phyloP scores from a whole-genome alignment of 1,140 invertebrate genomes.

The Manduca sexta region DNA sequence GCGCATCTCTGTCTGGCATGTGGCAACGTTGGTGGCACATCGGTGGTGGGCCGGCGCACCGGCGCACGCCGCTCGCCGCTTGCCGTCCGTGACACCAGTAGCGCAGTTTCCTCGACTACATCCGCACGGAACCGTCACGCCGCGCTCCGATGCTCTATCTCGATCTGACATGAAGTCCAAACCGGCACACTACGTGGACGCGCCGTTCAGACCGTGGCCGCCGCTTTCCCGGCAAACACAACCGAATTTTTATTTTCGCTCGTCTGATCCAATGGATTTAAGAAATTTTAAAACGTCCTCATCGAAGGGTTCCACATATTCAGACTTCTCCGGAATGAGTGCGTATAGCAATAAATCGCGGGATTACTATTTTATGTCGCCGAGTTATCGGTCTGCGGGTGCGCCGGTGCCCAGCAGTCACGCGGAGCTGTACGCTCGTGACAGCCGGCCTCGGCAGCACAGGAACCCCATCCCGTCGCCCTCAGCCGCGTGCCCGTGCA shows the following conservation, averaged over 20 bases:
- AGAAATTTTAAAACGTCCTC: conserved; percentile 65
- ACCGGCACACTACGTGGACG: conserved; percentile 66
- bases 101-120: conserved; percentile 53
- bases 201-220: conserved; percentile 75
- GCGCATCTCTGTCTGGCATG: conserved; percentile 56
- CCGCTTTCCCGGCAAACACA: conserved; percentile 75
- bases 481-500: conserved; percentile 74
- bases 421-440: conserved; percentile 51
- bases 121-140: conserved; percentile 56
- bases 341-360: conserved; percentile 74
- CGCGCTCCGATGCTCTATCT: conserved; percentile 57
- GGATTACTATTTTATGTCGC: conserved; percentile 81
- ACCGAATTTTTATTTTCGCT: conserved; percentile 76
- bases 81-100: conserved; percentile 50
- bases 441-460: conserved; percentile 64
- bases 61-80: conserved; percentile 37
- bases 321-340: conserved; percentile 54
- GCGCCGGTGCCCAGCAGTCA: conserved; percentile 71
- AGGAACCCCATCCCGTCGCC: conserved; percentile 44
- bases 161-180: conserved; percentile 68
- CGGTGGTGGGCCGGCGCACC: conserved; percentile 46
- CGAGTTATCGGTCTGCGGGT: conserved; percentile 75
- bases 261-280: conserved; percentile 68
- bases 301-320: conserved; percentile 73
- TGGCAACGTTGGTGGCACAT: conserved; percentile 28